Conservation (phyloP, 2,113 vertebrate genomes). For the Melanerpes formicivorus region DNA sequence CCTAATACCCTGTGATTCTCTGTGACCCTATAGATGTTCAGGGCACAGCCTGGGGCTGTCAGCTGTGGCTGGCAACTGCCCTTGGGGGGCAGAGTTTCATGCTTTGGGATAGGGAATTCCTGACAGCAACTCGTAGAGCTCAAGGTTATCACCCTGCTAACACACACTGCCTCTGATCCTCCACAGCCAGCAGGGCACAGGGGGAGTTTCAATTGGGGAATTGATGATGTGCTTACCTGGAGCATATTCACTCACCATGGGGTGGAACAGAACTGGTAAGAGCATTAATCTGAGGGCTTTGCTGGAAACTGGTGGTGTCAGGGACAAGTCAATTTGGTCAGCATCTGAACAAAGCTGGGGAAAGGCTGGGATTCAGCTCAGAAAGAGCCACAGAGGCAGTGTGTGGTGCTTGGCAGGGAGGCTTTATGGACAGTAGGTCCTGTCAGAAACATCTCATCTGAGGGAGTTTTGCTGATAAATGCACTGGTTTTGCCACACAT, state of each 20-base stretch:
- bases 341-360: not conserved
- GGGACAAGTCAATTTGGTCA: not conserved
- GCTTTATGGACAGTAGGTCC: not conserved
- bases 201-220: not conserved
- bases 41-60: accelerated
- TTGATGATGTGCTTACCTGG: not conserved
- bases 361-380: not conserved
- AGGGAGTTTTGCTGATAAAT: not conserved
- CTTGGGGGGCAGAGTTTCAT: not conserved
- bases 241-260: not conserved
- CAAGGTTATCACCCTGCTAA: not conserved
- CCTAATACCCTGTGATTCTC: not conserved
- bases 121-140: not conserved
- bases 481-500: not conserved
- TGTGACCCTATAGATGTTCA: not conserved
- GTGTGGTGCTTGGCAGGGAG: not conserved
- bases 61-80: not conserved
- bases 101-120: not conserved
- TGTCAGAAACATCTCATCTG: not conserved
- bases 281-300: not conserved
- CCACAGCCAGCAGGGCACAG: not conserved
- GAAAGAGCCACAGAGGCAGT: not conserved
- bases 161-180: not conserved
- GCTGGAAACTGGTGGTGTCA: not conserved
- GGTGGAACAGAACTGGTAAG: not conserved